Base-by-base conservation (phyloP, 2,888 invertebrate genomes). In the Papilio protenor region DNA sequence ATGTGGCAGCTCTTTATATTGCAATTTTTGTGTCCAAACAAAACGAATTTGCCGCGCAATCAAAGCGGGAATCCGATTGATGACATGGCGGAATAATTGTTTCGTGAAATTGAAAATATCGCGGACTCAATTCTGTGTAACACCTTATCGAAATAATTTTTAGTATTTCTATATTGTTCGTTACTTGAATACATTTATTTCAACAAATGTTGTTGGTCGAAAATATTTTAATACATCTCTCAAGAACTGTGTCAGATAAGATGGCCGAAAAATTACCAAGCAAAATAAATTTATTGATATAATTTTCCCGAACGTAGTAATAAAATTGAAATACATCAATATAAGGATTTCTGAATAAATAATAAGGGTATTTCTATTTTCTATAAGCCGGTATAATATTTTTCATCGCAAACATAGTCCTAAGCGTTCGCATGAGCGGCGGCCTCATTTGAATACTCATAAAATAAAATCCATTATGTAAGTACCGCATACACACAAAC, bases 1-100 rank as follows among this genome's bases (percentile, higher is more conserved):
- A 94, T 94, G 94, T 94, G 94, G 94, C 93, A 92, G 92, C 94
- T 94, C 94, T 94, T 94, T 94, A 94, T 93, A 94, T 94, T 94
- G 94, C 94, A 94, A 94, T 94, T 94, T 94, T 94, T 94, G 94
- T 93, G 91, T 93, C 90, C 93, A 94, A 94, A 94, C 94, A 94
- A 94, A 94, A 94, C 93, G 92, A 94, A 94, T 94, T 94, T 94
- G 93, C 93, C 92, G 92, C 92, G 94, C 94, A 94, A 94, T 94
- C 94, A 94, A 94, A 94, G 92, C 93, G 91, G 91, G 93, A 91
- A 92, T 94, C 94, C 94, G 93, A 94, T 94, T 94, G 94, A 94
- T 94, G 94, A 94, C 93, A 94, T 92, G 92, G 93, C 92, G 91
- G 90, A 93, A 94, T 94, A 94, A 94, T 94, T 94, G 94, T 93